Evolutionary conservation across 1,140 invertebrate species (phyloP).

Genomic region (Drosophila mayri): DNA sequence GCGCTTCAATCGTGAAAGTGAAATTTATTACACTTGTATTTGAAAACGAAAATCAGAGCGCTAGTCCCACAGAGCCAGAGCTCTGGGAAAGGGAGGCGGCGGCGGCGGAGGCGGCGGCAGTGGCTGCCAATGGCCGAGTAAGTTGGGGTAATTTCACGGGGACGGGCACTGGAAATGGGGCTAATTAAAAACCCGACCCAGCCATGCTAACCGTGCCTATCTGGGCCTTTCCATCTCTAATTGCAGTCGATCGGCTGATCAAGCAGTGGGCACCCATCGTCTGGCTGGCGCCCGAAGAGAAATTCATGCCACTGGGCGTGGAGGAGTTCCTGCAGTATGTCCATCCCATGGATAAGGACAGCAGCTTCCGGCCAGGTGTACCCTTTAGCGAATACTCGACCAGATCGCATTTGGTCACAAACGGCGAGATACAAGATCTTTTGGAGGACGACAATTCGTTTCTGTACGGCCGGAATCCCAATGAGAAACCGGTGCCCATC

Average conservation of each 20-base stretch:
- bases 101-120: not conserved
- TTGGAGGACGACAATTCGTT: constrained; percentile 86
- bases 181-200: constrained; percentile 54
- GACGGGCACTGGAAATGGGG: constrained; percentile 13
- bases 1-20: constrained; percentile 73
- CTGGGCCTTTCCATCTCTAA: constrained; percentile 31
- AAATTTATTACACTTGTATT: constrained; percentile 77
- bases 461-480: constrained; percentile 87
- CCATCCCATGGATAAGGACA: constrained; percentile 84
- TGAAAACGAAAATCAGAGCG: constrained; percentile 74
- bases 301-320: constrained; percentile 87
- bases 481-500: constrained; percentile 86
- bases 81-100: not conserved
- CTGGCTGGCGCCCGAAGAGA: constrained; percentile 88
- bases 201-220: constrained; percentile 30
- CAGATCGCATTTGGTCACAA: constrained; percentile 86
- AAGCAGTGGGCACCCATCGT: constrained; percentile 88
- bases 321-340: constrained; percentile 88
- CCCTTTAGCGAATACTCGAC: constrained; percentile 82
- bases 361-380: constrained; percentile 63
- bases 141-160: constrained; percentile 56
- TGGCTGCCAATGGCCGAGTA: constrained; percentile 26
- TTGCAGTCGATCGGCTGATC: constrained; percentile 85
- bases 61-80: constrained; percentile 16
- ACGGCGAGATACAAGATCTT: constrained; percentile 86